These are phyloP conservation scores for Rhincodon typus DNA, from an alignment of 2,797 vertebrate species.

Conservation along the genomic window DNA sequence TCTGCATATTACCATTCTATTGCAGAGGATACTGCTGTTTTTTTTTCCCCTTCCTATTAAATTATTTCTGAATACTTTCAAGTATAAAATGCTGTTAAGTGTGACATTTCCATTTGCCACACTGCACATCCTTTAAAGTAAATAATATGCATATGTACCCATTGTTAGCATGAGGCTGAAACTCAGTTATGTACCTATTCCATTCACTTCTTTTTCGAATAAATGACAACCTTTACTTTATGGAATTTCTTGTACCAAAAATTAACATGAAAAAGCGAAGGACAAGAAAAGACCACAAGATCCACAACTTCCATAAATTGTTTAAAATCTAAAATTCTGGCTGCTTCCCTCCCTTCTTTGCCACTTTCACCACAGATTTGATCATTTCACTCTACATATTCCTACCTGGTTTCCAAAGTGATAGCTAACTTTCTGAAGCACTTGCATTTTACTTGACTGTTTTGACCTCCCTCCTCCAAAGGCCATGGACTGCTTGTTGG, in stretches of 20 bases:
- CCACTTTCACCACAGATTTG: not conserved
- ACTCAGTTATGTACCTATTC: not conserved
- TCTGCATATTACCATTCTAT: not conserved
- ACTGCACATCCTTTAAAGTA: not conserved
- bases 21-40: not conserved
- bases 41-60: not conserved
- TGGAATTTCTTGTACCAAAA: not conserved
- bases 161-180: not conserved
- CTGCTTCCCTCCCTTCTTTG: not conserved
- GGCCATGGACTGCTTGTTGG: not conserved
- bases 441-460: not conserved
- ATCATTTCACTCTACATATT: not conserved
- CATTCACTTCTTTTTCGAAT: not conserved
- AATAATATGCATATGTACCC: not conserved
- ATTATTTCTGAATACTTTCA: not conserved
- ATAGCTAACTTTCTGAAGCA: not conserved
- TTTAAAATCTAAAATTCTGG: not conserved
- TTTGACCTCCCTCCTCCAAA: not conserved
- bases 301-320: not conserved
- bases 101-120: not conserved
- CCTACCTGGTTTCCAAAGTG: not conserved
- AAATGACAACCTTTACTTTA: not conserved
- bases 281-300: not conserved
- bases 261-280: not conserved
- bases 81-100: not conserved